A percentile compares a stretch with the other conserved stretches of the same genome.
Evolutionary conservation across 2,888 invertebrate genomes (phyloP).

Genomic region (Pocota personata): DNA sequence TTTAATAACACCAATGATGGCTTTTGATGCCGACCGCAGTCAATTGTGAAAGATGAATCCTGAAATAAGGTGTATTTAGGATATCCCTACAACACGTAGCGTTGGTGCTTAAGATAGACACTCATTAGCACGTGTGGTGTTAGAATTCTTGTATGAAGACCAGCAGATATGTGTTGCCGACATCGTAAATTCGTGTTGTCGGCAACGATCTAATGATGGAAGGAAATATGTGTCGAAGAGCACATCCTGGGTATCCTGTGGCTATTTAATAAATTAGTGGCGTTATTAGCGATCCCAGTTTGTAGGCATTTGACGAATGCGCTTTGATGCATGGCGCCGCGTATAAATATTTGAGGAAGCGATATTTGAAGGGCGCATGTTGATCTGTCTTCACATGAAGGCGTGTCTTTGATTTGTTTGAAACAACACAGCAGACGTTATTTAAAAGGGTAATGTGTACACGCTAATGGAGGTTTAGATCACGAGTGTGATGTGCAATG

Average conservation of each 20-base stretch:
- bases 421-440: conserved; percentile 56
- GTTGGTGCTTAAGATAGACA: conserved; percentile 59
- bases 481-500: background rate
- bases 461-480: background rate
- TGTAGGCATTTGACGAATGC: background rate
- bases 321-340: conserved; percentile 55
- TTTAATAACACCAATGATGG: conserved; percentile 55
- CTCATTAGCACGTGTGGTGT: conserved; percentile 75
- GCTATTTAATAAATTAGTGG: conserved; percentile 66
- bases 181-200: conserved; percentile 46
- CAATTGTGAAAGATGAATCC: conserved; percentile 23
- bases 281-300: conserved; percentile 53
- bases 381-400: conserved; percentile 47
- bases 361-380: conserved; percentile 17
- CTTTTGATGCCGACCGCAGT: conserved; percentile 54
- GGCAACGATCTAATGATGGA: conserved; percentile 59
- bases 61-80: conserved; percentile 60
- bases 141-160: conserved; percentile 46
- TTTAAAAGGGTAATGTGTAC: conserved; percentile 12
- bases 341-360: conserved; percentile 66
- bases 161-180: conserved; percentile 32
- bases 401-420: conserved; percentile 50
- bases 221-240: conserved; percentile 57
- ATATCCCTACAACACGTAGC: conserved; percentile 42
- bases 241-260: conserved; percentile 37